Evolutionary conservation across 2,113 vertebrate genomes (phyloP), one percentile per base, ranked within the genome.

Genomic region (Ia io): DNA sequence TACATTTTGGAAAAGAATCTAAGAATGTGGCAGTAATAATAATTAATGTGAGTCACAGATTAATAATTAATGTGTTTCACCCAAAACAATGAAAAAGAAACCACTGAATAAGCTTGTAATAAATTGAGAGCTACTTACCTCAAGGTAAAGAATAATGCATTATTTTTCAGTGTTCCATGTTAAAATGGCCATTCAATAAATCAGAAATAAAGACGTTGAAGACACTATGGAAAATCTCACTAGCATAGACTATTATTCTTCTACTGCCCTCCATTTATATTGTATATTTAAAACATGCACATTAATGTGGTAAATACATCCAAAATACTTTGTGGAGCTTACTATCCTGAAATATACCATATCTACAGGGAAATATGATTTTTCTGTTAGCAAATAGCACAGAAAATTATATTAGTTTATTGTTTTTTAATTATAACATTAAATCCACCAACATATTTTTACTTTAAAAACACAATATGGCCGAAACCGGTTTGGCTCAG

Each of bases 11-110:
- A 51, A 90, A 74, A 73, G 28, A 65, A 3, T 9, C 6, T 71
- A 28, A 91, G 25, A 8, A 90, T 40, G 3, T 76, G 10, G 8
- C 37, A 94, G 30, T 8, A 63, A 78, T 65, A 92, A 25, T 93
- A 44, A 91, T 25, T 76, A 53, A 53, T 59, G 12, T 73, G 17
- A 91, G 2, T 89, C 32, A 78, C 23, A 61, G 8, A 91, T 76
- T 95, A 40, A 83, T 61, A 18, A 84, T 65, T 91, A n/a, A n/a
- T n/a, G n/a, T n/a, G 73, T 84, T 85, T 88, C 20, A 90, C 20
- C 12, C 32, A 40, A 84, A 84, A 63, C 35, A 82, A 82, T n/a
- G 42, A n/a, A 88, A 88, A 91, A 67, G 25, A 83, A 88, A 88
- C 7, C 59, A 88, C 1, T 69, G 16, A 56, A 20, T 61, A 16